phyloP scores from a whole-genome alignment of 2,888 invertebrate genomes.

The Chalcosyrphus nemorum region DNA sequence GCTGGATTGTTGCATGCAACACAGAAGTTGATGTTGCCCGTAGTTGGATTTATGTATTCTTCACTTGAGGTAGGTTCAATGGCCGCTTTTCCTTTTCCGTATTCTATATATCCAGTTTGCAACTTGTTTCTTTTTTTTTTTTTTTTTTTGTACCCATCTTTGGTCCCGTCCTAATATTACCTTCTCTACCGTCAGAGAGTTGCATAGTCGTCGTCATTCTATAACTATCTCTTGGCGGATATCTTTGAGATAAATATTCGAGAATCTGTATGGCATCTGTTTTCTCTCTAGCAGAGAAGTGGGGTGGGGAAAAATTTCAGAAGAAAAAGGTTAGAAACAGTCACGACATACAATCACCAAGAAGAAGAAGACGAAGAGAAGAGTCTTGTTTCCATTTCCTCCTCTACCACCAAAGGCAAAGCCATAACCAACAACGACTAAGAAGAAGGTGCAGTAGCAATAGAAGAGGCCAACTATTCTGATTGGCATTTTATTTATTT shows the following conservation, averaged over 20 bases:
- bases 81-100: slow-evolving; percentile 63
- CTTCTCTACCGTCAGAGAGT: background rate
- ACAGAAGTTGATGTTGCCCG: slow-evolving; percentile 62
- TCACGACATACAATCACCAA: slow-evolving; percentile 40
- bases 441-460: background rate
- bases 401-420: slow-evolving; percentile 4
- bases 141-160: too few species aligned
- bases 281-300: background rate
- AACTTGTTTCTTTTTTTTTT: slow-evolving; percentile 34
- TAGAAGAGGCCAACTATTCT: slow-evolving; percentile 37
- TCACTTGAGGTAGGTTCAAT: slow-evolving; percentile 42
- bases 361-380: too few species aligned
- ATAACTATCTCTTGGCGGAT: slow-evolving; percentile 48
- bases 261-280: slow-evolving; percentile 59
- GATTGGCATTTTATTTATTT: slow-evolving; percentile 71
- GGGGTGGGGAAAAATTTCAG: background rate
- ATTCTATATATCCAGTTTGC: slow-evolving; percentile 62
- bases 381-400: background rate
- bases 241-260: slow-evolving; percentile 65
- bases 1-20: slow-evolving; percentile 71
- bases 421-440: slow-evolving; percentile 9
- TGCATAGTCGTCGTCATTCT: slow-evolving; percentile 35
- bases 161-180: slow-evolving; percentile 30
- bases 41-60: slow-evolving; percentile 39
- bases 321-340: slow-evolving; percentile 54